A percentile compares a stretch with the other conserved stretches of the same genome.
Conservation (phyloP, 2,113 vertebrate genomes). For the Cyprinus carpio region DNA sequence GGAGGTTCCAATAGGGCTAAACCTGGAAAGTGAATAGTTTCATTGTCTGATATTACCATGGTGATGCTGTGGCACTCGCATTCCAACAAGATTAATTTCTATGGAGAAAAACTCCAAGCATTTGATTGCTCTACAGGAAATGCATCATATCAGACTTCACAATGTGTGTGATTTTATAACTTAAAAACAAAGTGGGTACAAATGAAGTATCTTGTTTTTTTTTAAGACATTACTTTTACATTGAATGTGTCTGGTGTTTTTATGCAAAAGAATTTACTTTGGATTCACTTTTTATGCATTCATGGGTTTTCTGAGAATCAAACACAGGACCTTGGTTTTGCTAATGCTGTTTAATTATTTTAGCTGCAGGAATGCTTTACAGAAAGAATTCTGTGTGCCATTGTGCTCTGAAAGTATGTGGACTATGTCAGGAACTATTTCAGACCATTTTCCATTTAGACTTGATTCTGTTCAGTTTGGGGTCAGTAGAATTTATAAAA, state of each 20-base stretch:
- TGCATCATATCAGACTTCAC: background rate
- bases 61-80: background rate
- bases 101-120: conserved; percentile 23
- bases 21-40: background rate
- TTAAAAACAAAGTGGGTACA: background rate
- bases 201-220: background rate
- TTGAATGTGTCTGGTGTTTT: background rate
- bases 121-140: background rate
- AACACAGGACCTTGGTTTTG: background rate
- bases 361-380: background rate
- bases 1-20: background rate
- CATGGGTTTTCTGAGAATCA: background rate
- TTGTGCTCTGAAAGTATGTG: background rate
- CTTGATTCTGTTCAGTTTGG: background rate
- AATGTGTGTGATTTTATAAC: background rate
- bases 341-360: background rate
- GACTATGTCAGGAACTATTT: background rate
- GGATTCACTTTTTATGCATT: background rate
- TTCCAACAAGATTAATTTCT: conserved; percentile 39
- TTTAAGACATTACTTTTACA: background rate
- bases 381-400: background rate
- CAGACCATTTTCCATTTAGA: background rate
- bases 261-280: background rate
- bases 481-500: background rate
- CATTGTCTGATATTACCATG: background rate